These are phyloP conservation scores for Sitta carolinensis DNA, from an alignment of 2,797 vertebrate genomes.

Conservation along the genomic window DNA sequence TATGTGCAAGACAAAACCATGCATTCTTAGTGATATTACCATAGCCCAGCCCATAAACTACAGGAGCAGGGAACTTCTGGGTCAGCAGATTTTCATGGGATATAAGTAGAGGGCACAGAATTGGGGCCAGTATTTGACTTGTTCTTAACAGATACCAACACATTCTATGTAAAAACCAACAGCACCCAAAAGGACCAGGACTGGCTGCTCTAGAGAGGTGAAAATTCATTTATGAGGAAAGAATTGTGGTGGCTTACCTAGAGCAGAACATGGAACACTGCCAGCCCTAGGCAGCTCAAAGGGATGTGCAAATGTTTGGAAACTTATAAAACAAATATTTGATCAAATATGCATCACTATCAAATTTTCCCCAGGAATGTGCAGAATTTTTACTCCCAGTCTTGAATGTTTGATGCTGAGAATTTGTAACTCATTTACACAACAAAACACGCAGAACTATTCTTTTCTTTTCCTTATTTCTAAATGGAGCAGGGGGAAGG, in stretches of 20 bases:
- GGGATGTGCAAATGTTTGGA: not conserved
- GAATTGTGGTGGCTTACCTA: not conserved
- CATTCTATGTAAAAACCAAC: accelerated
- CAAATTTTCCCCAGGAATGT: conserved; percentile 33
- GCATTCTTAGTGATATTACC: accelerated
- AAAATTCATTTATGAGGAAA: not conserved
- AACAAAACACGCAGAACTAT: conserved; percentile 31
- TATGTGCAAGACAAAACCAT: accelerated
- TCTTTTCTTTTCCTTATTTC: not conserved
- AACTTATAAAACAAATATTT: conserved; percentile 60
- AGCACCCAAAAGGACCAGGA: not conserved
- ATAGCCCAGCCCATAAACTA: not conserved
- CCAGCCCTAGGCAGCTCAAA: conserved; percentile 30
- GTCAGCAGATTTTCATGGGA: not conserved
- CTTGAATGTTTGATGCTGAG: conserved; percentile 42
- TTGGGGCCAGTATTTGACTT: accelerated
- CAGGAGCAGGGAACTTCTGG: not conserved
- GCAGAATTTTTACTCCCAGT: conserved; percentile 1
- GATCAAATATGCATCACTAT: conserved; percentile 59
- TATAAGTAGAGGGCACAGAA: not conserved
- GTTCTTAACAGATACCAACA: not conserved
- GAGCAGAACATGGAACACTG: not conserved
- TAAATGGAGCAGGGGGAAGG: not conserved
- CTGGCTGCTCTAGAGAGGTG: not conserved
- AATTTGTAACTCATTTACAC: conserved; percentile 59